Percentiles rank a stretch among this genome's conserved stretches.
These are phyloP conservation scores for Vidua macroura DNA, from an alignment of 2,113 vertebrate species.

Conservation along the genomic window DNA sequence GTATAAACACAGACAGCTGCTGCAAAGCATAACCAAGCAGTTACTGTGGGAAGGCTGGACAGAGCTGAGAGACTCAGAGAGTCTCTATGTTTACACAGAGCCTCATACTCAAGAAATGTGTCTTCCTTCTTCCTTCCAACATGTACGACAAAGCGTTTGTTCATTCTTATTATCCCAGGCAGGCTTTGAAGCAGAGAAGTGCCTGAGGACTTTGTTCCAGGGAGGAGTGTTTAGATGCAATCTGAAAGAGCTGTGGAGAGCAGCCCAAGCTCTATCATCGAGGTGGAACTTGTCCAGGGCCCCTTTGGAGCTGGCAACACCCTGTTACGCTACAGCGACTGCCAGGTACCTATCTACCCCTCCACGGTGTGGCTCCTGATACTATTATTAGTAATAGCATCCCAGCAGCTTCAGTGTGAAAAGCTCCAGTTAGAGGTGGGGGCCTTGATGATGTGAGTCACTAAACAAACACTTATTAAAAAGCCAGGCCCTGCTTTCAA, in stretches of 20 bases:
- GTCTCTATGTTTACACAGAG: not conserved
- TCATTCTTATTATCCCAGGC: conserved; percentile 34
- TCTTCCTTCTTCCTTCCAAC: conserved; percentile 3
- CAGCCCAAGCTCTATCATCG: conserved; percentile 48
- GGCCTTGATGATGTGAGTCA: conserved; percentile 40
- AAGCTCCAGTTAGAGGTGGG: conserved; percentile 42
- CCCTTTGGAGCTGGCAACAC: conserved; percentile 53
- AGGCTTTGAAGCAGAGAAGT: conserved; percentile 49
- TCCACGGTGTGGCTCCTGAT: not conserved
- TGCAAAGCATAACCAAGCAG: not conserved
- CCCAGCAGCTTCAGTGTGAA: conserved; percentile 14
- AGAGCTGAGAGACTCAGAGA: not conserved
- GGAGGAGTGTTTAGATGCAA: conserved; percentile 63
- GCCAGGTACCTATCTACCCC: not conserved
- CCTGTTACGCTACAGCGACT: not conserved
- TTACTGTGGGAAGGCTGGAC: not conserved
- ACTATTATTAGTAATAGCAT: conserved; percentile 59
- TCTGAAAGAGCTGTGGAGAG: conserved; percentile 36
- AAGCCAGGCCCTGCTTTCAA: conserved; percentile 29
- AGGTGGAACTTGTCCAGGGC: conserved; percentile 54
- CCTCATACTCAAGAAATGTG: not conserved
- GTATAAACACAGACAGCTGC: not conserved
- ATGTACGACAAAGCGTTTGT: not conserved
- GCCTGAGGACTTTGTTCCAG: conserved; percentile 67
- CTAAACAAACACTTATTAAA: conserved; percentile 53